Evolutionary conservation across 2,797 vertebrate genomes (phyloP), one percentile per base, ranked within the genome.

Genomic region (Eospalax fontanierii): DNA sequence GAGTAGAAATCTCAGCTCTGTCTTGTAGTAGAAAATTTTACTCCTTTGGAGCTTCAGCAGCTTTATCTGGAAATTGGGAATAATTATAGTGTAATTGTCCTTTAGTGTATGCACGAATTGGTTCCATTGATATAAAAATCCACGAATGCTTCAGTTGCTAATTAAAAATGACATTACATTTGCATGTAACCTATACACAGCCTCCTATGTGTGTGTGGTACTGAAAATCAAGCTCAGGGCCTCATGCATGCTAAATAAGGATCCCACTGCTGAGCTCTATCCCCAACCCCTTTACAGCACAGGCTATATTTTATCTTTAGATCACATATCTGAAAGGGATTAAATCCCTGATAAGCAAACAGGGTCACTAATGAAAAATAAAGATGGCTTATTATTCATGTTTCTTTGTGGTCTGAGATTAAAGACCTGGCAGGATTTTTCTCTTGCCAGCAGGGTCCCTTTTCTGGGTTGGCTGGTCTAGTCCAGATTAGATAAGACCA

Each of bases 1-100:
- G 30, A 76, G 63, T 21, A 24, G 24, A 75, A 91, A 73, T 86
- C 81, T 85, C 18, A 43, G 50, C 84, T 88, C 84, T 85, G n/a
- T 46, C 74, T 81, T 21, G 61, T 50, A 65, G 1, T 26, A 46
- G 57, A 33, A 59, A n/a, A 28, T 81, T 57, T 50, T 8, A 50
- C 40, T 19, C 21, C 85, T 89, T 50, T n/a, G 50, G 57, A 75
- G 50, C 59, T 79, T 90, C 22, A 28, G 21, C 40, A 30, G 87
- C 76, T 57, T 83, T 11, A 16, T 24, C 66, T 68, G 86, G 83
- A 90, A 83, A 63, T 71, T 35, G 18, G 59, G 75, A 63, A 70
- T 57, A 71, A 71, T 75, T 87, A 43, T 15, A 63, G 14, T 46
- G 30, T 11, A 46, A 63, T 24, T n/a, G 33, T 19, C 40, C 71